Evolutionary conservation across 1,140 invertebrate species (phyloP).

Genomic region (Pollicipes pollicipes): DNA sequence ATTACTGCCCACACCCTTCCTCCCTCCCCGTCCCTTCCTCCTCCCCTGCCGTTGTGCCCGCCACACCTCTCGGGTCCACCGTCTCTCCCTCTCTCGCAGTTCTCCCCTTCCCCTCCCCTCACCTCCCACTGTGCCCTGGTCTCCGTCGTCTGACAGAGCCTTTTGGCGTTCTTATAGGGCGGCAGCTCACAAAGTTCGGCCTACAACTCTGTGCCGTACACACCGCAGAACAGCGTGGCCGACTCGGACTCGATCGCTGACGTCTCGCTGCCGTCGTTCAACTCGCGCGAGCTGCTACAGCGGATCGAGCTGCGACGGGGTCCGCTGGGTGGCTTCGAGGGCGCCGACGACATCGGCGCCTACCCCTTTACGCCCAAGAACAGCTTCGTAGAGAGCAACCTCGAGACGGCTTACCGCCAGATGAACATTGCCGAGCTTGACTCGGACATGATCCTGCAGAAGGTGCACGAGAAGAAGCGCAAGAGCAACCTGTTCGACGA

Average conservation of each 20-base stretch:
- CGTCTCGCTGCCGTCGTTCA: constrained; percentile 22
- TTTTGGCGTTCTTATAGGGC: constrained; percentile 14
- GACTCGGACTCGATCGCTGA: constrained; percentile 18
- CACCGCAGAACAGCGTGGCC: constrained; percentile 23
- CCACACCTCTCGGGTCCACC: no score
- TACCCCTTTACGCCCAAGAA: constrained; percentile 25
- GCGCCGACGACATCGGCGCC: constrained; percentile 16
- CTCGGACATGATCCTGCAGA: constrained; percentile 5
- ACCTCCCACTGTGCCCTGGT: neutral
- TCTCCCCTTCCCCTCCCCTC: neutral
- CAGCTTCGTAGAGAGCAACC: constrained; percentile 23
- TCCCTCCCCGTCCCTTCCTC: no score
- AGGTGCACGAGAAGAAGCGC: constrained; percentile 10
- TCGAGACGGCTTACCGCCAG: constrained; percentile 20
- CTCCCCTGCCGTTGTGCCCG: no score
- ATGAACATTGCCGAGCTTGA: constrained; percentile 8
- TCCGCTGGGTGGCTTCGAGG: constrained; percentile 22
- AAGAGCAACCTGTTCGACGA: neutral
- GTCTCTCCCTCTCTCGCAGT: no score
- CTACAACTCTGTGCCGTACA: constrained; percentile 25
- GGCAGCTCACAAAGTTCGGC: constrained; percentile 21
- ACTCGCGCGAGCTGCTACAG: constrained; percentile 25
- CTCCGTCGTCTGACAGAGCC: no score
- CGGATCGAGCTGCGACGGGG: constrained; percentile 23
- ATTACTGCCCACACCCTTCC: no score